Percentiles rank a stretch among this genome's conserved stretches.
phyloP scores from a whole-genome alignment of 2,888 invertebrate species.

The Campaea margaritaria region DNA sequence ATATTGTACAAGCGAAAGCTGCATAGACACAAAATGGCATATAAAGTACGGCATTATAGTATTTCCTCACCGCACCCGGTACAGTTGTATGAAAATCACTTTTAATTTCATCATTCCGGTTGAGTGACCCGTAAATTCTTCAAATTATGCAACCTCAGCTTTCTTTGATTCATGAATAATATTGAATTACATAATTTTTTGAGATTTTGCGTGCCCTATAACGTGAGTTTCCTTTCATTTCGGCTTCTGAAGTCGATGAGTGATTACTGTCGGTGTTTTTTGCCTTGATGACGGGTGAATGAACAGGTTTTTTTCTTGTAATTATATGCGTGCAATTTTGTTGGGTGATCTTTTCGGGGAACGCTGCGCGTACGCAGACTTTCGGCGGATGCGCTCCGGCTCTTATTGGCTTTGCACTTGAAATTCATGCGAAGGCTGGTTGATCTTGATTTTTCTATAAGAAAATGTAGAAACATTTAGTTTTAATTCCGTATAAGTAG shows the following conservation, averaged over 20 bases:
- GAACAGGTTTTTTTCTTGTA: conserved; percentile 33
- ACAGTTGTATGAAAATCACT: conserved; percentile 42
- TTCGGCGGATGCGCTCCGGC: conserved; percentile 1
- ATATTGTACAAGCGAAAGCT: conserved; percentile 65
- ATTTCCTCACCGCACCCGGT: conserved; percentile 44
- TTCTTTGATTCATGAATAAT: conserved; percentile 58
- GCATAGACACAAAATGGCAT: conserved; percentile 60
- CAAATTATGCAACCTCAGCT: conserved; percentile 50
- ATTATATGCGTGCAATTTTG: conserved; percentile 36
- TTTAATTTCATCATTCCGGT: conserved; percentile 48
- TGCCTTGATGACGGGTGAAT: conserved; percentile 31
- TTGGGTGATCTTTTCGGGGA: conserved; percentile 31
- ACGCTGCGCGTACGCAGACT: conserved; percentile 12
- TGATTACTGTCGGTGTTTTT: conserved; percentile 34
- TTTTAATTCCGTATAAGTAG: too few relatives aligned
- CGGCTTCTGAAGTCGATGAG: conserved; percentile 27
- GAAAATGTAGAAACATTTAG: too few relatives aligned
- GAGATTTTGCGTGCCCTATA: conserved; percentile 34
- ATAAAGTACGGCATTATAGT: conserved; percentile 68
- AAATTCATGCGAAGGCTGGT: too few relatives aligned
- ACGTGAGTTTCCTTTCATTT: conserved; percentile 47
- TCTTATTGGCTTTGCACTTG: conserved; percentile 18
- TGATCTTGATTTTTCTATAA: too few relatives aligned
- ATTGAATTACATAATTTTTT: conserved; percentile 49
- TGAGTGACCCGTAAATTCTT: conserved; percentile 31